phyloP scores from a whole-genome alignment of 2,113 vertebrate genomes.

The Osmerus eperlanus region DNA sequence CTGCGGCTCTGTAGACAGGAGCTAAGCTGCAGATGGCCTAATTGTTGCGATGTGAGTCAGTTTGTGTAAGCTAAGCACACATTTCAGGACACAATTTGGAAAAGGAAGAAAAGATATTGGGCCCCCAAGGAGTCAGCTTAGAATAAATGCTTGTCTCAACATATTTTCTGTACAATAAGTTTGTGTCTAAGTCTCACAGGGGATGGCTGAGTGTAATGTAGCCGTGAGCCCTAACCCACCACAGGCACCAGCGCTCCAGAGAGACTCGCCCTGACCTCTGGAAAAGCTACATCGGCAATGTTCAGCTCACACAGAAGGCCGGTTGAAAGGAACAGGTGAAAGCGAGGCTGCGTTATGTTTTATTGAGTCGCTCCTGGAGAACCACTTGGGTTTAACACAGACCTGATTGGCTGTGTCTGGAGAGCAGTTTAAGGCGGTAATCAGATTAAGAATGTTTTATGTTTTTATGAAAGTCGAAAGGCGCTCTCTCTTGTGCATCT shows the following conservation, averaged over 20 bases:
- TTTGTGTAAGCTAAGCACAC: conserved; percentile 24
- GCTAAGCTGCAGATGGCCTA: too few species aligned
- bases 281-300: conserved; percentile 24
- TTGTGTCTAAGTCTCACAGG: not conserved
- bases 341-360: conserved; percentile 27
- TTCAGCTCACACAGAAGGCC: conserved; percentile 32
- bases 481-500: conserved; percentile 15
- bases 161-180: conserved; percentile 12
- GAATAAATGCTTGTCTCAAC: conserved; percentile 21
- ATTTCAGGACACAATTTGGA: conserved; percentile 14
- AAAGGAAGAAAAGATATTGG: not conserved
- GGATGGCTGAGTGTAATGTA: not conserved
- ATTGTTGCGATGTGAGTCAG: not conserved
- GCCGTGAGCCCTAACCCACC: not conserved
- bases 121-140: not conserved
- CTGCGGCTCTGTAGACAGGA: too few species aligned
- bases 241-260: not conserved
- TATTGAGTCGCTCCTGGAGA: conserved; percentile 27
- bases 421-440: conserved; percentile 24
- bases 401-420: conserved; percentile 21
- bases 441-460: too few species aligned
- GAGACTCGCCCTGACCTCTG: conserved; percentile 26
- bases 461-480: conserved; percentile 23
- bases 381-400: conserved; percentile 15
- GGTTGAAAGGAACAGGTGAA: conserved; percentile 49